Evolutionary conservation across 2,888 invertebrate genomes (phyloP).

Genomic region (Meta bourneti): DNA sequence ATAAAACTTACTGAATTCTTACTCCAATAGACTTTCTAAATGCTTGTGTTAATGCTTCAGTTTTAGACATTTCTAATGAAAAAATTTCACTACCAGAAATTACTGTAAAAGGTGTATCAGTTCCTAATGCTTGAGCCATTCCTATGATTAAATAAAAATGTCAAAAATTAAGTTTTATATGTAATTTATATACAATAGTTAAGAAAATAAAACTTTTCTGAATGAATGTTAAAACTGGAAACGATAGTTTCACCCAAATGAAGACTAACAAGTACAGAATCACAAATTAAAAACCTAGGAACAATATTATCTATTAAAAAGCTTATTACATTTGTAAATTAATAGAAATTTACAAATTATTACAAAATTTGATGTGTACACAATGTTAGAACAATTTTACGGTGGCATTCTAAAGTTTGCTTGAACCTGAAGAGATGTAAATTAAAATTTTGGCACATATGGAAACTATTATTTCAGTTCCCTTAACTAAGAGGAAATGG

Average conservation of each 20-base stretch:
- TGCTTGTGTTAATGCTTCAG: conserved; percentile 97
- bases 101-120: conserved; percentile 97
- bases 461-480: too few species aligned
- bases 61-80: conserved; percentile 99
- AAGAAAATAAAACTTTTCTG: background rate
- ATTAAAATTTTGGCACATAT: too few species aligned
- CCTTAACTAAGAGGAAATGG: too few species aligned
- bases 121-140: conserved; percentile 76
- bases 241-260: background rate
- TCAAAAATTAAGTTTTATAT: background rate
- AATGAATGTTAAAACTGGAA: background rate
- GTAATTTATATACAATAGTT: background rate
- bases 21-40: conserved; percentile 97
- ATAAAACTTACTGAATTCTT: conserved; percentile 89
- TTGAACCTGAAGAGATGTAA: too few species aligned
- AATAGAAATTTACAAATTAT: too few species aligned
- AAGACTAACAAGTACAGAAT: background rate
- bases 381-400: too few species aligned
- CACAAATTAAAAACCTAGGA: too few species aligned
- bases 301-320: too few species aligned
- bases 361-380: too few species aligned
- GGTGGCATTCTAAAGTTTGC: too few species aligned
- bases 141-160: conserved; percentile 79
- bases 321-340: too few species aligned
- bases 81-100: conserved; percentile 99